Base-by-base conservation (phyloP, 2,113 vertebrate genomes). In the Heterochromis multidens region DNA sequence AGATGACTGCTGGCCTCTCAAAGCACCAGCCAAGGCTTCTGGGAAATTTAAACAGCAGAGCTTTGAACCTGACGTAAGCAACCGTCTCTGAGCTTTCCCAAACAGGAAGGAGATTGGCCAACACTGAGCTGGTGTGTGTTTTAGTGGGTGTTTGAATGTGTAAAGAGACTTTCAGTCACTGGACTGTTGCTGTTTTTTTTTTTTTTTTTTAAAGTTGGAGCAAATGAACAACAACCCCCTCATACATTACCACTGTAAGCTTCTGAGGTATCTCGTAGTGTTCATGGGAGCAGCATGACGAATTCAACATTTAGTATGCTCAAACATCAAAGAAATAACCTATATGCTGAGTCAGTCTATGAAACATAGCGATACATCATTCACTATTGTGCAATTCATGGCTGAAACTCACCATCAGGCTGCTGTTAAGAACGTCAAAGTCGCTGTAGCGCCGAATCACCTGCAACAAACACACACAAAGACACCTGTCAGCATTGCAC, bases 381-480 rank as follows among this genome's bases (percentile, higher is more conserved):
- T 58, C n/a, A 10, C 33, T 40, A 54, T 33, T 59, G 40, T n/a
- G 16, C 23, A 23, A 1, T 31, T 61, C 7, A 2, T 5, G 17
- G 72, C n/a, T 33, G 25, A 67, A 72, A 92, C 95, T 98, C 96
- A 99, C 99, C 97, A 98, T 96, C 88, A 99, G 93, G 92, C 95
- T 98, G 93, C 95, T 98, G 95, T 99, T 98, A 65, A 99, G 97
- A 89, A 97, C 95, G 76, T 99, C 98, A 79, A 99, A 99, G 95
- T 99, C 98, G 81, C 99, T 99, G 93, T 99, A 99, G 93, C 99
- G 96, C 76, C 98, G 97, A 80, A 99, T 95, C 85, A 99, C 97
- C 99, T 99, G 96, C 58, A 97, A 96, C 23, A 93, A 85, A 79
- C 52, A 79, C 6, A 52, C 13, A 63, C 5, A 77, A 21, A 96